These are phyloP conservation scores for Ceratosolen fusciceps DNA, from an alignment of 1,140 invertebrate species.

Conservation along the genomic window DNA sequence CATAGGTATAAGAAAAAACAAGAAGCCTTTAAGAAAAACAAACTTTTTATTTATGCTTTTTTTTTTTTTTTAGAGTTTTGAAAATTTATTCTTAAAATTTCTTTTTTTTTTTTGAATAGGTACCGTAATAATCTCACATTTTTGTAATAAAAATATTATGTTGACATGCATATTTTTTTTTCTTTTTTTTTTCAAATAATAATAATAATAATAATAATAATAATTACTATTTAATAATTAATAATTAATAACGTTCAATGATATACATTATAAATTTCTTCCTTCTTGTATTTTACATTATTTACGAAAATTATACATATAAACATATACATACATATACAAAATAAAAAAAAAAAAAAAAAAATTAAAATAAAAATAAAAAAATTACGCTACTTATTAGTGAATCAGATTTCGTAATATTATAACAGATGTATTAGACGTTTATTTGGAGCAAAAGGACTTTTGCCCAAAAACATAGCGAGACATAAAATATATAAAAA, in stretches of 20 bases:
- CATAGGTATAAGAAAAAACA: background rate
- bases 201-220: no score
- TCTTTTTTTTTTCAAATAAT: no score
- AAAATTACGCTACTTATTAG: background rate
- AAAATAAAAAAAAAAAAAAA: no score
- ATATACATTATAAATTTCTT: constrained; percentile 3
- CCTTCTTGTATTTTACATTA: constrained; percentile 5
- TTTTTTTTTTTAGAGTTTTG: constrained; percentile 5
- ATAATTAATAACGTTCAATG: background rate
- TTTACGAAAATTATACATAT: constrained; percentile 14
- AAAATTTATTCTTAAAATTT: constrained; percentile 24
- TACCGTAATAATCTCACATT: constrained; percentile 9
- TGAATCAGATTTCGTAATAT: background rate
- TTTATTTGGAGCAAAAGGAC: background rate
- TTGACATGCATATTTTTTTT: constrained; percentile 2
- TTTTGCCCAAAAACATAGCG: constrained; percentile 5
- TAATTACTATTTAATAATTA: no score
- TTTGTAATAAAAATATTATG: constrained; percentile 23
- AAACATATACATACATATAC: no score
- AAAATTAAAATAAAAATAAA: no score
- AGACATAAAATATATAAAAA: constrained; percentile 20
- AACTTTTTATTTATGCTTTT: no score
- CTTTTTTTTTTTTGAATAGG: constrained; percentile 2
- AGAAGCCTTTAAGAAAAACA: background rate
- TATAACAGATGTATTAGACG: constrained; percentile 6